These are phyloP conservation scores for Tetramorium parvispinum DNA, from an alignment of 1,140 invertebrate species.

Conservation along the genomic window DNA sequence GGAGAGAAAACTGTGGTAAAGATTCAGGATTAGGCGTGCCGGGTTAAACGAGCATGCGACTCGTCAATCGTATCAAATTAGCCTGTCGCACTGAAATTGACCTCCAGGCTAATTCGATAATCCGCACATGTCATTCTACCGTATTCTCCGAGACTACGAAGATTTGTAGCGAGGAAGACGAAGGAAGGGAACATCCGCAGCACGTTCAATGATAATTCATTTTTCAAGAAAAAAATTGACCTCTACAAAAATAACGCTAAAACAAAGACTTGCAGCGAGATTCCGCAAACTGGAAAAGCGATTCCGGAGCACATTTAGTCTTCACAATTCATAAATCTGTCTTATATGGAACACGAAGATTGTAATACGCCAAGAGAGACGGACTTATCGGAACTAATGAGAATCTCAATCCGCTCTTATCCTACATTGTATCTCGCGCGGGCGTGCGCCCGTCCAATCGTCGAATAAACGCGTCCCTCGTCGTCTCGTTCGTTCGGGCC, in stretches of 20 bases:
- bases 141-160: conserved; percentile 86
- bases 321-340: not conserved
- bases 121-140: conserved; percentile 72
- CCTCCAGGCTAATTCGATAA: conserved; percentile 68
- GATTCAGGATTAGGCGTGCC: conserved; percentile 48
- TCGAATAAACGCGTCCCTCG: conserved; percentile 89
- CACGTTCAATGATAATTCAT: not conserved
- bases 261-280: not conserved
- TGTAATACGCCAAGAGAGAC: not conserved
- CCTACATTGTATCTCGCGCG: not conserved
- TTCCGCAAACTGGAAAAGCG: not conserved
- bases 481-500: conserved; percentile 92
- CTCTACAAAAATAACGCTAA: not conserved
- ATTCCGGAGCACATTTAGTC: not conserved
- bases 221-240: not conserved
- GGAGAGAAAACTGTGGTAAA: conserved; percentile 15
- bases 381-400: not conserved
- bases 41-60: conserved; percentile 67
- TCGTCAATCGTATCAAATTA: conserved; percentile 66
- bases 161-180: not conserved
- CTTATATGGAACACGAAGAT: not conserved
- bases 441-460: conserved; percentile 82
- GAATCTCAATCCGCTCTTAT: not conserved
- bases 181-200: not conserved
- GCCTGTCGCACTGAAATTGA: conserved; percentile 72